Percentiles rank a stretch among this genome's conserved stretches.
phyloP scores from a whole-genome alignment of 2,888 invertebrate genomes.

The Argyresthia albistria region DNA sequence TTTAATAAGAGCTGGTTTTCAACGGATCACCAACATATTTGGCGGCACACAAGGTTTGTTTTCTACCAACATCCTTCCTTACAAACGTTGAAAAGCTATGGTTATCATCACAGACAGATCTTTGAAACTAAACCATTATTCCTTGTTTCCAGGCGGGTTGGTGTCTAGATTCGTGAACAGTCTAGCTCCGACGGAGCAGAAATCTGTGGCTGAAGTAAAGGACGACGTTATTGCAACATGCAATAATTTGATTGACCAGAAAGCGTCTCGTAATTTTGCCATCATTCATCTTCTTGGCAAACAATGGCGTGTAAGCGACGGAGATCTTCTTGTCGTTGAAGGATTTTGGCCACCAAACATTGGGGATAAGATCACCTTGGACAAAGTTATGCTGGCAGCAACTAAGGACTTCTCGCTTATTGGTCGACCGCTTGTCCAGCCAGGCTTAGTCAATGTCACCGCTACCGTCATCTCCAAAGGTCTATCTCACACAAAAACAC shows the following conservation, averaged over 20 bases:
- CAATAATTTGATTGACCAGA: conserved; percentile 72
- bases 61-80: neutral
- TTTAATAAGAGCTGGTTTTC: conserved; percentile 44
- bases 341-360: conserved; percentile 88
- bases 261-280: conserved; percentile 82
- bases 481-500: conserved; percentile 83
- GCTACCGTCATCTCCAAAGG: conserved; percentile 90
- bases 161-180: conserved; percentile 46
- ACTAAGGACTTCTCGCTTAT: conserved; percentile 85
- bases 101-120: neutral
- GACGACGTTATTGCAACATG: conserved; percentile 75
- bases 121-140: neutral
- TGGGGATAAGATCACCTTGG: conserved; percentile 84
- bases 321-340: conserved; percentile 87
- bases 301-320: conserved; percentile 88
- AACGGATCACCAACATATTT: conserved; percentile 35
- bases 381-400: conserved; percentile 88
- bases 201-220: conserved; percentile 30
- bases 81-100: neutral
- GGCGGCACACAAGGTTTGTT: conserved; percentile 33
- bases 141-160: conserved; percentile 37
- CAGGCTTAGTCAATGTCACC: conserved; percentile 79
- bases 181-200: conserved; percentile 27
- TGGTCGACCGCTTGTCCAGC: conserved; percentile 84
- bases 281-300: conserved; percentile 86